Conservation (phyloP, 2,113 vertebrate genomes). For the Tiliqua scincoides region DNA sequence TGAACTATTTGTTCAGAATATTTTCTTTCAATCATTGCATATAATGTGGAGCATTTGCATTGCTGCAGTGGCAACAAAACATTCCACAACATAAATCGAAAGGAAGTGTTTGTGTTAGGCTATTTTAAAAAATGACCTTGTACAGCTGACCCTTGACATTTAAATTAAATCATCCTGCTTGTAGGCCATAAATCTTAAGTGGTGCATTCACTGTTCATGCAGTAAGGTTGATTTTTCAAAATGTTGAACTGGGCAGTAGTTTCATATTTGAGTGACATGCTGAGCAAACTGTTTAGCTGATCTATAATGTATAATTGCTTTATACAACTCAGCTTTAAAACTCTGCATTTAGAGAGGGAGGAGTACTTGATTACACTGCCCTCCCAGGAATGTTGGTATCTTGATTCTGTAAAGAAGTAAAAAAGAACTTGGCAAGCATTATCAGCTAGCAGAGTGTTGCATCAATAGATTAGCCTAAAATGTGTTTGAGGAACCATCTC, state of each 20-base stretch:
- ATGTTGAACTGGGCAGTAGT: not conserved
- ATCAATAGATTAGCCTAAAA: not conserved
- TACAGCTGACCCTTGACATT: conserved; percentile 33
- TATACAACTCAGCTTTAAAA: conserved; percentile 5
- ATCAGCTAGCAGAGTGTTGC: not conserved
- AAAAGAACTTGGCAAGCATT: conserved; percentile 3
- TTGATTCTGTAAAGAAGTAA: conserved; percentile 15
- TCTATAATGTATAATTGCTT: not conserved
- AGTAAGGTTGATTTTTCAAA: not conserved
- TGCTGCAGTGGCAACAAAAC: conserved; percentile 43
- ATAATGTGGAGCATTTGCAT: conserved; percentile 33
- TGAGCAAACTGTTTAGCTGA: not conserved
- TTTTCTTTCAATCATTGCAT: not conserved
- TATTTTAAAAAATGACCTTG: conserved; percentile 23
- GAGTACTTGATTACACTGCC: not conserved
- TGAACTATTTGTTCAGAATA: not conserved
- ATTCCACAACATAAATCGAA: conserved; percentile 18
- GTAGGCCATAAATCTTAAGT: not conserved
- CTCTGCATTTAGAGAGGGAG: not conserved
- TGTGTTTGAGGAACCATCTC: conserved; percentile 2
- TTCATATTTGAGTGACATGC: not conserved
- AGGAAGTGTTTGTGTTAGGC: conserved; percentile 20
- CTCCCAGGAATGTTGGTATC: conserved; percentile 11
- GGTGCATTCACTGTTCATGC: conserved; percentile 12
- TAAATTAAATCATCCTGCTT: conserved; percentile 40